A percentile compares a stretch with the other conserved stretches of the same genome.
phyloP scores from a whole-genome alignment of 2,113 vertebrate species.

The Apodemus sylvaticus region DNA sequence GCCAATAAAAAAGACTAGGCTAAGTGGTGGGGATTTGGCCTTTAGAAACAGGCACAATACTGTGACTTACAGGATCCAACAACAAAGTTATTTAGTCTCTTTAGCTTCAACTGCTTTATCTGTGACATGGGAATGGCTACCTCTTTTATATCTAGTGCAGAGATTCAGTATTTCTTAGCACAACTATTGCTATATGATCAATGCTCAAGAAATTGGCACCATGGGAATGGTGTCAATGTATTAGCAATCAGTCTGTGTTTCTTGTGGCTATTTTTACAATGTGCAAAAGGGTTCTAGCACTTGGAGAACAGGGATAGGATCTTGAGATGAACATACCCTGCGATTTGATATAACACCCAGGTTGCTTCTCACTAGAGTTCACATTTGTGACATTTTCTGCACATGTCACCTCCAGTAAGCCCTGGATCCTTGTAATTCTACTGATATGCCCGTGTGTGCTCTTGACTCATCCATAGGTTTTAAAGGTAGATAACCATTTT shows the following conservation, averaged over 20 bases:
- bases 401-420: not conserved
- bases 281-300: not conserved
- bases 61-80: not conserved
- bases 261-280: not conserved
- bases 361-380: not conserved
- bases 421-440: not conserved
- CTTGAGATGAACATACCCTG: not conserved
- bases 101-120: not conserved
- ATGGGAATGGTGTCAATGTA: not conserved
- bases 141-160: not conserved
- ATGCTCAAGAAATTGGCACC: not conserved
- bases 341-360: not conserved
- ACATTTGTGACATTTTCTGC: not conserved
- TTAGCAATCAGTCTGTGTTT: not conserved
- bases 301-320: not conserved
- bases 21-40: not conserved
- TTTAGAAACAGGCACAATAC: not conserved
- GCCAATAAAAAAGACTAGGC: not conserved
- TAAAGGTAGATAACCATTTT: not conserved
- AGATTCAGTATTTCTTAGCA: not conserved
- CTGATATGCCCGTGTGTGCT: not conserved
- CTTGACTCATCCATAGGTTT: not conserved
- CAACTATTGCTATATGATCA: not conserved
- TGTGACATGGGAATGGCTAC: not conserved
- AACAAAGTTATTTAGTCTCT: not conserved